Evolutionary conservation across 92 coral and sea anemone species (phyloP).

Genomic region (Blastomussa wellsi): DNA sequence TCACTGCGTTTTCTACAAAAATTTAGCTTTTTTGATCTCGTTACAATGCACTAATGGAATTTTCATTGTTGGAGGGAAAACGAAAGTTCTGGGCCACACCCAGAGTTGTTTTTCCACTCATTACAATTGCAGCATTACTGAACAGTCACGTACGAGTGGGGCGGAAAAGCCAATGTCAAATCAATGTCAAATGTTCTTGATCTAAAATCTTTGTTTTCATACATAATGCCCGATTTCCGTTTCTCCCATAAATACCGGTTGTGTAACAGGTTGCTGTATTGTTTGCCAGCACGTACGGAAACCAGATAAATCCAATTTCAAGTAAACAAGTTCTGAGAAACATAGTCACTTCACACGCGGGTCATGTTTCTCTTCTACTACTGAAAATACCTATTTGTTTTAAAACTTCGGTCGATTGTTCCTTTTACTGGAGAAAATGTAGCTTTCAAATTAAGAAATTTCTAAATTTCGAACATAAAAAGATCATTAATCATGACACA

Average conservation of each 20-base stretch:
- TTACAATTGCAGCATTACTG: background rate
- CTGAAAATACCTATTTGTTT: background rate
- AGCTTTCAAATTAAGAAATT: background rate
- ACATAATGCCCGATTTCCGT: conserved; percentile 23
- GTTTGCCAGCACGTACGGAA: conserved; percentile 11
- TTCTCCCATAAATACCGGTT: background rate
- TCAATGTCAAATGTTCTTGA: background rate
- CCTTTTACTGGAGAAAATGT: background rate
- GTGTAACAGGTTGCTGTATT: conserved; percentile 1
- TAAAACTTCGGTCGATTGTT: background rate
- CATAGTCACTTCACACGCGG: background rate
- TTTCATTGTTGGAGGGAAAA: conserved; percentile 22
- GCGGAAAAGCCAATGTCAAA: background rate
- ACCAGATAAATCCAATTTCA: background rate
- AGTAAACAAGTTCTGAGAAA: conserved; percentile 3
- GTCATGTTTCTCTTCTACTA: background rate
- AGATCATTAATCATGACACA: conserved; percentile 6
- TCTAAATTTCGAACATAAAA: background rate
- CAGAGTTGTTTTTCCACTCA: background rate
- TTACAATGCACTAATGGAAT: background rate
- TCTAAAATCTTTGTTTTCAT: conserved; percentile 4
- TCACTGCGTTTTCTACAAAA: background rate
- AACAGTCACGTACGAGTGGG: conserved; percentile 11
- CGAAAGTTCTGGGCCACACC: background rate
- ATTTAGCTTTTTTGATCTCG: background rate